Base-by-base conservation (phyloP, 2,113 vertebrate genomes). In the Amazona guildingii region DNA sequence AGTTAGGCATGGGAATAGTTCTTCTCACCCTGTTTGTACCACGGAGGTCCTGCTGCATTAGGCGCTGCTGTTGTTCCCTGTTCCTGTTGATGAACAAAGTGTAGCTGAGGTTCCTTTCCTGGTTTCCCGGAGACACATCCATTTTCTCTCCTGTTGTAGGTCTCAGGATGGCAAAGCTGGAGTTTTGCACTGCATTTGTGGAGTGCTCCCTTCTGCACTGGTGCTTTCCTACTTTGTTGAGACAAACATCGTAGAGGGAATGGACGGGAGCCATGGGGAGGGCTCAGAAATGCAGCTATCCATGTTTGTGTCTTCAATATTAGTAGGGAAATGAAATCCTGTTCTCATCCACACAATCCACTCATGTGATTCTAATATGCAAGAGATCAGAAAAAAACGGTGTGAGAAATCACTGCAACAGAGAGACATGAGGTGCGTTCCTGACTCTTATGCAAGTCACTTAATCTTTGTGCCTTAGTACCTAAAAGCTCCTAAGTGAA, bases 401-500 rank as follows among this genome's bases (percentile, higher is more conserved):
- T 52, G 33, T 63, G 23, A 44, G 29, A 37, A 72, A 62, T 82
- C n/a, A 49, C 77, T 82, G 41, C 66, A 49, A 10, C 8, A 46
- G 54, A 72, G 83, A 62, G 49, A 76, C 27, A 4, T 12, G 21
- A 80, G 64, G 33, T 78, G 17, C 25, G 54, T 67, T 86, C 64
- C 72, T 76, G 82, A 44, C 43, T 62, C 55, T 88, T 80, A 94
- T 59, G 39, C 90, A 88, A 93, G 17, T 67, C 27, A 31, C 37
- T 83, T 76, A 49, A 51, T 94, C 66, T 94, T 91, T 61, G 90
- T 95, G 87, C 89, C 97, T 96, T 96, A 80, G 35, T 91, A 88
- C 81, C 84, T 79, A 73, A 81, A 93, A 92, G 62, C 75, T 87
- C 83, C 79, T n/a, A 20, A 82, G 51, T 68, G 77, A 46, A 83